Conservation (phyloP, 2,888 invertebrate species). For the Atherix ibis region DNA sequence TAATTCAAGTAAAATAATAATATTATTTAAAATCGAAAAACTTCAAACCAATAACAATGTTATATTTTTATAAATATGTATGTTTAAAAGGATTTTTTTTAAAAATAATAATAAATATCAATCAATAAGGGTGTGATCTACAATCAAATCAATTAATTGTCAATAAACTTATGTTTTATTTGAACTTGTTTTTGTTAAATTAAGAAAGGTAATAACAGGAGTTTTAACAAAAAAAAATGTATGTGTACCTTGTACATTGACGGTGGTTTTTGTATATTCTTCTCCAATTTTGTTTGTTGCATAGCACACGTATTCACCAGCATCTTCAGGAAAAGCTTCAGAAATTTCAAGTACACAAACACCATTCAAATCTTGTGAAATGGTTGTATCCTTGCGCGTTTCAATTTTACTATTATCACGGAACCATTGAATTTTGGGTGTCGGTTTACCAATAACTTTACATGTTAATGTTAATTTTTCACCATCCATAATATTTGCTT, state of each 20-base stretch:
- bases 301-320: conserved; percentile 69
- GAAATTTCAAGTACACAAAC: conserved; percentile 63
- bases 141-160: no score
- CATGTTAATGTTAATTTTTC: conserved; percentile 64
- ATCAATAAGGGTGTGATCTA: no score
- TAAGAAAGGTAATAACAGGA: no score
- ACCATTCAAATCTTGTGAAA: conserved; percentile 62
- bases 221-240: no score
- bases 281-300: conserved; percentile 73
- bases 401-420: conserved; percentile 53
- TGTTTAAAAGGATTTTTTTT: no score
- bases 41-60: no score
- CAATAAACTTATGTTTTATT: no score
- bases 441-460: conserved; percentile 58
- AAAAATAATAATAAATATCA: no score
- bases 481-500: conserved; percentile 75
- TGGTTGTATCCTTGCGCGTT: conserved; percentile 61
- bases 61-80: no score
- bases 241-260: conserved; percentile 79
- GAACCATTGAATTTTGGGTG: conserved; percentile 67
- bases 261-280: conserved; percentile 57
- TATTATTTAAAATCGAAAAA: no score
- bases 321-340: conserved; percentile 83
- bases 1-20: no score
- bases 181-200: no score